Evolutionary conservation across 2,113 vertebrate genomes (phyloP).

Genomic region (Ceyx cyanopectus): DNA sequence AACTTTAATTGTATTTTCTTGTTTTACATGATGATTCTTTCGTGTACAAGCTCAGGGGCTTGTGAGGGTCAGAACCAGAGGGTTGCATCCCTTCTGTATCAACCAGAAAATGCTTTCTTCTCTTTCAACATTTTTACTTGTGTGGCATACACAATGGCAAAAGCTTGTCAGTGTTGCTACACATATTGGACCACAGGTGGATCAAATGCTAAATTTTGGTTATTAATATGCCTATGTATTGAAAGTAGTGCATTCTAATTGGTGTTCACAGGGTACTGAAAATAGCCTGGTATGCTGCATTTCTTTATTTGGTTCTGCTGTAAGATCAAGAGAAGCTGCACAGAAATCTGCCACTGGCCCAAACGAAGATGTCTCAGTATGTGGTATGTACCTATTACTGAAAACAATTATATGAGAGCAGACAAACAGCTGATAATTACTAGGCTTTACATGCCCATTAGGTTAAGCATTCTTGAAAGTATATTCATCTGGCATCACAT

Average conservation of each 20-base stretch:
- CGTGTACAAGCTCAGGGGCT: neutral
- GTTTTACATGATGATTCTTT: neutral
- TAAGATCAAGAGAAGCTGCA: neutral
- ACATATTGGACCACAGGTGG: fast-evolving
- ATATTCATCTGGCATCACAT: constrained; percentile 31
- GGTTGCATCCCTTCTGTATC: neutral
- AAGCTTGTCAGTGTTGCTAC: neutral
- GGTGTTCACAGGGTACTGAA: neutral
- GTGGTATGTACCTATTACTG: neutral
- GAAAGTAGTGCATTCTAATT: neutral
- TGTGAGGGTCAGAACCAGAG: neutral
- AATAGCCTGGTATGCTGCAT: fast-evolving
- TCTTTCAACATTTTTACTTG: neutral
- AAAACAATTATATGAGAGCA: neutral
- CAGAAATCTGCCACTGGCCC: neutral
- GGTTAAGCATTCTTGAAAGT: constrained; percentile 56
- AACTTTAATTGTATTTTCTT: neutral
- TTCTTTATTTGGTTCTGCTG: neutral
- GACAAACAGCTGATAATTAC: constrained; percentile 37
- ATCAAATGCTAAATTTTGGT: neutral
- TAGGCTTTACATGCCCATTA: constrained; percentile 44
- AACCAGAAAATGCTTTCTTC: neutral
- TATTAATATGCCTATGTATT: neutral
- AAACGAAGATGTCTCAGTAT: neutral
- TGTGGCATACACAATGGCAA: fast-evolving